Evolutionary conservation across 2,888 invertebrate genomes (phyloP).

Genomic region (Tenthredo mesomela): DNA sequence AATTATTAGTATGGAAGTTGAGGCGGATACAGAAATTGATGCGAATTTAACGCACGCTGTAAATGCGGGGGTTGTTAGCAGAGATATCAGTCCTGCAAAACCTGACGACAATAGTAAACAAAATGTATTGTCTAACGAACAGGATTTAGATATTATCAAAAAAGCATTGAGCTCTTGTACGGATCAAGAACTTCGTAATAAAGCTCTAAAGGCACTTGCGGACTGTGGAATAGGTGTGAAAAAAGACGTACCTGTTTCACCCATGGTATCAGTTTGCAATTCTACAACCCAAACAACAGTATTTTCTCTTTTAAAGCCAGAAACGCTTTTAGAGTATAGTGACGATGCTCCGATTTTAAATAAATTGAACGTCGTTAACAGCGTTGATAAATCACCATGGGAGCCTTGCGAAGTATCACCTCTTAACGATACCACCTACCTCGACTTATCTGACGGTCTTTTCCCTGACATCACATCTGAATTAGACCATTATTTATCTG

Average conservation of each 20-base stretch:
- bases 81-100: background rate
- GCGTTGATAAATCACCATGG: background rate
- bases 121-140: background rate
- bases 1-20: background rate
- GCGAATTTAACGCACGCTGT: background rate
- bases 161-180: constrained; percentile 68
- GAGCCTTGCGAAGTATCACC: background rate
- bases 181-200: constrained; percentile 65
- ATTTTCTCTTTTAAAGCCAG: constrained; percentile 64
- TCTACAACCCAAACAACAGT: constrained; percentile 67
- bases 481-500: background rate
- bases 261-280: constrained; percentile 62
- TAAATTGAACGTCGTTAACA: background rate
- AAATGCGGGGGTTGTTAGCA: background rate
- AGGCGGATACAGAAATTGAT: background rate
- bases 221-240: constrained; percentile 69
- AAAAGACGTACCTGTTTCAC: constrained; percentile 62
- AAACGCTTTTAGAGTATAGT: constrained; percentile 60
- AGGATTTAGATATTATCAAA: constrained; percentile 64
- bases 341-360: constrained; percentile 54
- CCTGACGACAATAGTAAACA: background rate
- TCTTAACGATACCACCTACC: background rate
- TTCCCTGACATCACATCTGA: background rate
- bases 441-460: background rate
- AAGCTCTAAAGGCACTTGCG: constrained; percentile 68